A percentile compares a stretch with the other conserved stretches of the same genome.
phyloP scores from a whole-genome alignment of 2,797 vertebrate species.

The Emys orbicularis region DNA sequence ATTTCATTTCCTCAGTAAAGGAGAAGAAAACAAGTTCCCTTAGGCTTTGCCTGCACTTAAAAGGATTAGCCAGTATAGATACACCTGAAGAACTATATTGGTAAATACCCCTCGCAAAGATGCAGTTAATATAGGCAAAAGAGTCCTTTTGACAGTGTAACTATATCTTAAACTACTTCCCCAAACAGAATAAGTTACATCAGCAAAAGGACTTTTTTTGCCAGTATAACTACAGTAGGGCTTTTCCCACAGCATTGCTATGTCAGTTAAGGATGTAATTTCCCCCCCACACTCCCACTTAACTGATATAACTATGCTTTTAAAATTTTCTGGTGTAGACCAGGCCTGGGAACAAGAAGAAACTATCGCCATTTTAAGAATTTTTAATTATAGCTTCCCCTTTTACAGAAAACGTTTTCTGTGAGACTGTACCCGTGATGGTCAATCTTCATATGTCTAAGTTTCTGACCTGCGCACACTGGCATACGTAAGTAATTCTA shows the following conservation, averaged over 20 bases:
- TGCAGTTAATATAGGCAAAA: background rate
- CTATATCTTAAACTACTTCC: background rate
- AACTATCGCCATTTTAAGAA: background rate
- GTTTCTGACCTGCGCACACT: background rate
- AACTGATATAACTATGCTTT: background rate
- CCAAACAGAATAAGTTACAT: background rate
- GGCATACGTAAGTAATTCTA: background rate
- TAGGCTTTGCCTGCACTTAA: background rate
- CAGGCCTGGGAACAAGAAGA: background rate
- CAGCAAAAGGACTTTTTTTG: background rate
- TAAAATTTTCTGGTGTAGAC: background rate
- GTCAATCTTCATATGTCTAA: background rate
- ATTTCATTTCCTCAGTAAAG: background rate
- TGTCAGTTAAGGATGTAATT: background rate
- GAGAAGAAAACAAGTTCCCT: background rate
- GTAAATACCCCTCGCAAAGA: background rate
- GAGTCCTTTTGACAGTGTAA: background rate
- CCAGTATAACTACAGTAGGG: too few species aligned
- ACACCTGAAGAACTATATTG: background rate
- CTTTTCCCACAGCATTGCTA: background rate
- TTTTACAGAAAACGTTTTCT: background rate
- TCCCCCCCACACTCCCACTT: rapidly evolving
- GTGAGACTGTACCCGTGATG: background rate
- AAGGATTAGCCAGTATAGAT: background rate
- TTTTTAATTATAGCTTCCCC: background rate